Evolutionary conservation across 2,888 invertebrate genomes (phyloP).

Genomic region (Oscheius sp.): DNA sequence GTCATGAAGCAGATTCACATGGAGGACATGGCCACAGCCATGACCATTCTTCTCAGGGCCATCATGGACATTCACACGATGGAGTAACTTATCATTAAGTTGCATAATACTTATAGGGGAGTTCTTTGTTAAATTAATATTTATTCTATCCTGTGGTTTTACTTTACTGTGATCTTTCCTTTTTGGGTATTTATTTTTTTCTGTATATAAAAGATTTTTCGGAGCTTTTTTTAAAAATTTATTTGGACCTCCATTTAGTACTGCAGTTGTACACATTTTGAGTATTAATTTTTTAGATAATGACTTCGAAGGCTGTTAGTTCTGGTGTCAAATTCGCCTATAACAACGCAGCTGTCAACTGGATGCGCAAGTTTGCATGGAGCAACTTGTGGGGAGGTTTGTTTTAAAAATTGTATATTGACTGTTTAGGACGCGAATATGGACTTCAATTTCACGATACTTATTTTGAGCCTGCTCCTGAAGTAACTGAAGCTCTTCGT

Average conservation of each 20-base stretch:
- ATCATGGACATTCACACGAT: constrained; percentile 53
- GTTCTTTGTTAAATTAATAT: constrained; percentile 9
- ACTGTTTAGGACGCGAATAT: constrained; percentile 24
- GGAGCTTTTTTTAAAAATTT: too few species aligned
- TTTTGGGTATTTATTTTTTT: constrained; percentile 13
- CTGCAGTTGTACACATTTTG: too few species aligned
- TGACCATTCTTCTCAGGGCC: constrained; percentile 1
- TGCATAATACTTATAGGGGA: neutral
- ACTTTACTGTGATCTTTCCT: constrained; percentile 10
- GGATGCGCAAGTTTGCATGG: constrained; percentile 61
- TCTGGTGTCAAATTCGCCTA: constrained; percentile 31
- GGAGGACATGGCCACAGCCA: constrained; percentile 29
- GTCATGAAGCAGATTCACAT: too few species aligned
- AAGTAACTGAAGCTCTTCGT: constrained; percentile 69
- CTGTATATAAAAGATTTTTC: constrained; percentile 2
- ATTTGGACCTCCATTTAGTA: too few species aligned
- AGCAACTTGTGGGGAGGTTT: constrained; percentile 65
- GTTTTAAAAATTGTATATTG: too few species aligned
- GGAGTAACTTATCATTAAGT: constrained; percentile 48
- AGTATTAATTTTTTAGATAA: neutral
- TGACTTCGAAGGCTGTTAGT: constrained; percentile 11
- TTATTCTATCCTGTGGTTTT: neutral
- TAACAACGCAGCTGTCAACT: constrained; percentile 40
- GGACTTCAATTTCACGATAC: constrained; percentile 65
- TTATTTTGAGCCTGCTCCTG: constrained; percentile 68